Conservation (phyloP, 2,888 invertebrate genomes). For the Scaptomyza reducta region DNA sequence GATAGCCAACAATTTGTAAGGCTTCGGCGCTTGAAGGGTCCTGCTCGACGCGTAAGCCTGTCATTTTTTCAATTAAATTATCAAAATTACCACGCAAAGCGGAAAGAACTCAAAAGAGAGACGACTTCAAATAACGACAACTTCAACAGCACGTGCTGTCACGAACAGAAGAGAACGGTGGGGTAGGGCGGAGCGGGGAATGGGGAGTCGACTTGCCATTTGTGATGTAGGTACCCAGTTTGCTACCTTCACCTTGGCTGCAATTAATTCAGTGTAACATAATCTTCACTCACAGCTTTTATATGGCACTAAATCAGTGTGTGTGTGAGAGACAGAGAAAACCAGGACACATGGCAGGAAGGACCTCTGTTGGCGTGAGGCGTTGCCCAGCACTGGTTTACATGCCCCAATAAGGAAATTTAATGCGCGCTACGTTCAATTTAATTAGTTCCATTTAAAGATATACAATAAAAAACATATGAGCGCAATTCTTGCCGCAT, state of each 20-base stretch:
- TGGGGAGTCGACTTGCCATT: constrained; percentile 16
- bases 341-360: not conserved
- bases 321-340: constrained; percentile 13
- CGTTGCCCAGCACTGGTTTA: constrained; percentile 44
- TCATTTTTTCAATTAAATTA: constrained; percentile 77
- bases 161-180: constrained; percentile 18
- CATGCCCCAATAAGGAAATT: constrained; percentile 62
- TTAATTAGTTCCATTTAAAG: constrained; percentile 77
- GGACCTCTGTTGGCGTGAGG: constrained; percentile 37
- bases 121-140: constrained; percentile 23
- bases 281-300: constrained; percentile 80
- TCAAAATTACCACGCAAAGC: constrained; percentile 61
- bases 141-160: constrained; percentile 75
- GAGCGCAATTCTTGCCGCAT: constrained; percentile 69
- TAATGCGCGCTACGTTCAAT: constrained; percentile 66
- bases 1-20: constrained; percentile 57
- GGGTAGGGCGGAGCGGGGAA: not conserved
- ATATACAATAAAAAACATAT: constrained; percentile 40
- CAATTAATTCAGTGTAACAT: constrained; percentile 81
- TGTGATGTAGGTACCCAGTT: constrained; percentile 21
- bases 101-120: constrained; percentile 32
- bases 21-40: constrained; percentile 46
- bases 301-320: constrained; percentile 79
- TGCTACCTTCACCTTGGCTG: constrained; percentile 75
- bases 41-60: constrained; percentile 39